These are phyloP conservation scores for Junco hyemalis DNA, from an alignment of 2,113 vertebrate genomes.

Conservation along the genomic window DNA sequence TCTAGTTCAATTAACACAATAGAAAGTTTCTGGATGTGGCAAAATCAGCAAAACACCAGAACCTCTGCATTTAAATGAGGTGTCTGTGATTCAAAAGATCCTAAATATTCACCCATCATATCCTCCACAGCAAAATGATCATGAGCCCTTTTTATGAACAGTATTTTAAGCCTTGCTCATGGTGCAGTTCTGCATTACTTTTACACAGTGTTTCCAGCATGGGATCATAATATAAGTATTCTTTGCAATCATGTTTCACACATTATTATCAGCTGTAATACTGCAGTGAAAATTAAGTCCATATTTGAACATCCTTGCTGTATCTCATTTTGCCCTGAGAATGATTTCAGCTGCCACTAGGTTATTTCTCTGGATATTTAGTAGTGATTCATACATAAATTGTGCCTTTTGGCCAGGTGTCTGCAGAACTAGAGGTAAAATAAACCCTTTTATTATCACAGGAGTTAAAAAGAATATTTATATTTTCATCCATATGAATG, in stretches of 20 bases:
- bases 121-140: neutral
- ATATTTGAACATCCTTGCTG: neutral
- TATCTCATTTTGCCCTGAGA: neutral
- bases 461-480: neutral
- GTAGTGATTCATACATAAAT: neutral
- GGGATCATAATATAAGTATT: neutral
- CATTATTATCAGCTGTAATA: neutral
- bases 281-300: neutral
- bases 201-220: neutral
- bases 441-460: neutral
- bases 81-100: neutral
- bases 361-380: neutral
- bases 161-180: neutral
- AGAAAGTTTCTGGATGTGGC: neutral
- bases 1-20: neutral
- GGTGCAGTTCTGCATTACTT: neutral
- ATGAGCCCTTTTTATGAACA: neutral
- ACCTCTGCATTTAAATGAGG: neutral
- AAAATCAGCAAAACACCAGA: neutral
- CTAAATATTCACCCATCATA: neutral
- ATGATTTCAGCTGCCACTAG: neutral
- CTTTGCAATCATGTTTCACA: neutral
- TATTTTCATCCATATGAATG: neutral
- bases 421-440: neutral
- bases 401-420: neutral